Evolutionary conservation across 2,888 invertebrate species (phyloP).

Genomic region (Axea sp.): DNA sequence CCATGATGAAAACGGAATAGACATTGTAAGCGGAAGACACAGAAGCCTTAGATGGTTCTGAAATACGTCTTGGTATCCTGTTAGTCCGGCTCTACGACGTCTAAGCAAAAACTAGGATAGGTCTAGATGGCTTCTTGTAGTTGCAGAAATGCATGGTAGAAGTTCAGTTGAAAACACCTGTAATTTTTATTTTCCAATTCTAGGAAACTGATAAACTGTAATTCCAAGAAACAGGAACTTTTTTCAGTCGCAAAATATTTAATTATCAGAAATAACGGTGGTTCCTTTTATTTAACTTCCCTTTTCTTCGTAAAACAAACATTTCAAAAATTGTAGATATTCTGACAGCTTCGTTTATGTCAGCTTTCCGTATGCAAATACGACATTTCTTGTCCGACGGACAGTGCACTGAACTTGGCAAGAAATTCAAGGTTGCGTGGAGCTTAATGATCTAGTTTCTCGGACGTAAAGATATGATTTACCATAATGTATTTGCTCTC

Average conservation of each 20-base stretch:
- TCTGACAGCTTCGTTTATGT: too few relatives aligned
- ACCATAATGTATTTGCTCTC: conserved; percentile 61
- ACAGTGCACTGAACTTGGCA: conserved; percentile 78
- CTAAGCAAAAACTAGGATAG: conserved; percentile 76
- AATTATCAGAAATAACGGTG: too few relatives aligned
- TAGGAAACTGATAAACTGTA: conserved; percentile 3
- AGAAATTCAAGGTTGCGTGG: conserved; percentile 76
- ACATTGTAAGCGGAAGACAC: conserved; percentile 68
- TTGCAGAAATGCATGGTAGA: conserved; percentile 40
- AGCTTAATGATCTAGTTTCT: conserved; percentile 78
- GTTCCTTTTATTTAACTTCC: too few relatives aligned
- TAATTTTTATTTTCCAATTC: conserved; percentile 11
- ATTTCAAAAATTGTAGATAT: too few relatives aligned
- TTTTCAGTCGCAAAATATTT: too few relatives aligned
- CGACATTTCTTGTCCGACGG: conserved; percentile 50
- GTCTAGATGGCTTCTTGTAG: conserved; percentile 70
- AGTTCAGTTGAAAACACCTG: conserved; percentile 14
- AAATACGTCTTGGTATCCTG: conserved; percentile 64
- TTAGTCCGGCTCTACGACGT: conserved; percentile 60
- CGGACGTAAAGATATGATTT: conserved; percentile 69
- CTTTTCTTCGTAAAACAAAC: too few relatives aligned
- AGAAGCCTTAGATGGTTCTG: conserved; percentile 73
- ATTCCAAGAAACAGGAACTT: conserved; percentile 7
- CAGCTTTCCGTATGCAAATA: background rate
- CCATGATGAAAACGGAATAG: conserved; percentile 56